phyloP scores from a whole-genome alignment of 1,140 invertebrate species.

The Hypsibius dujardini region DNA sequence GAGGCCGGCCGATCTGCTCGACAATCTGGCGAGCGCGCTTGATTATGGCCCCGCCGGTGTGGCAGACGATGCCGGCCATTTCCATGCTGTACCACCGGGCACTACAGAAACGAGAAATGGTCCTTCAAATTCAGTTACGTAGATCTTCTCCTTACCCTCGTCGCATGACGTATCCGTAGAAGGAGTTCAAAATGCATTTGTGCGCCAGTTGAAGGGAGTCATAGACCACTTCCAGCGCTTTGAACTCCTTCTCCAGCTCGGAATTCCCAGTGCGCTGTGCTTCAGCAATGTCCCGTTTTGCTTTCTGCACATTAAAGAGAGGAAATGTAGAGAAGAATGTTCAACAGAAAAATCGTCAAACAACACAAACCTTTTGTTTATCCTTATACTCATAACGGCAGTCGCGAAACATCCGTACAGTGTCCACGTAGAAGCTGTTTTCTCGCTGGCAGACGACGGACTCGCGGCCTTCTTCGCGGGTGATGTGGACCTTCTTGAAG shows the following conservation, averaged over 20 bases:
- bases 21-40: slow-evolving; percentile 85
- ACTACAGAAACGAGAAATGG: slow-evolving; percentile 33
- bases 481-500: slow-evolving; percentile 67
- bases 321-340: too few relatives aligned
- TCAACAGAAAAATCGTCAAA: too few relatives aligned
- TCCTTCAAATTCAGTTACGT: neutral
- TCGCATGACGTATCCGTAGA: slow-evolving; percentile 99
- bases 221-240: slow-evolving; percentile 77
- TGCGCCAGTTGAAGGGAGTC: slow-evolving; percentile 94
- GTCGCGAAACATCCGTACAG: slow-evolving; percentile 84
- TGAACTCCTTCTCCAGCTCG: slow-evolving; percentile 74
- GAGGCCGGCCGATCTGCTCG: slow-evolving; percentile 71
- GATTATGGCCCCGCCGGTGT: slow-evolving; percentile 94
- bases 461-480: slow-evolving; percentile 56
- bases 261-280: slow-evolving; percentile 70
- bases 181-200: slow-evolving; percentile 98
- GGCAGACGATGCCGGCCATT: slow-evolving; percentile 97
- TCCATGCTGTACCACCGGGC: slow-evolving; percentile 98
- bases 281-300: slow-evolving; percentile 65
- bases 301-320: slow-evolving; percentile 35
- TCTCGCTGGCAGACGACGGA: slow-evolving; percentile 91
- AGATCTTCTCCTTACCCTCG: slow-evolving; percentile 52
- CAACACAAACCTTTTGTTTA: slow-evolving; percentile 48
- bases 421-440: slow-evolving; percentile 98
- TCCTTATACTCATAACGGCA: slow-evolving; percentile 92